Conservation (phyloP, 2,113 vertebrate genomes). For the Siniperca chuatsi region DNA sequence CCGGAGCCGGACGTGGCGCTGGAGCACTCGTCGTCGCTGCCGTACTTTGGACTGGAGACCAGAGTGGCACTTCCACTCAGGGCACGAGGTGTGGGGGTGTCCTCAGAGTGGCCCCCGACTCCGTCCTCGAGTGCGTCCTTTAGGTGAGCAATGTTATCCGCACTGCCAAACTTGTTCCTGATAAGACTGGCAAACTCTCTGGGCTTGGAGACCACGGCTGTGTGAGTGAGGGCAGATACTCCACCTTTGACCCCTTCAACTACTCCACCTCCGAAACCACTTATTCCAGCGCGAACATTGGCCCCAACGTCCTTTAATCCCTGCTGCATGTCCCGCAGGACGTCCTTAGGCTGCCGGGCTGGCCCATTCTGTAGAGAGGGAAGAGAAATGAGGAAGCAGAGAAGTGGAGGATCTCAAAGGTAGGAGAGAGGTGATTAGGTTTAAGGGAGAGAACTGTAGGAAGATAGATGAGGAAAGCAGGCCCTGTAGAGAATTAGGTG, state of each 20-base stretch:
- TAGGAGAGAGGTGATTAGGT: conserved; percentile 35
- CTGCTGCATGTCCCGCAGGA: conserved; percentile 98
- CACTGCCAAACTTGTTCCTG: conserved; percentile 98
- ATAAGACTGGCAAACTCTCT: conserved; percentile 97
- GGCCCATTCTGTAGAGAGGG: conserved; percentile 88
- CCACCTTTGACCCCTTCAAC: conserved; percentile 97
- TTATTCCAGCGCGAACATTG: conserved; percentile 97
- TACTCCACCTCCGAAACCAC: conserved; percentile 95
- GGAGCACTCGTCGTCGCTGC: conserved; percentile 96
- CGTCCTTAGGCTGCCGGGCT: conserved; percentile 95
- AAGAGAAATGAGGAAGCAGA: conserved; percentile 52
- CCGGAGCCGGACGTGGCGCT: conserved; percentile 94
- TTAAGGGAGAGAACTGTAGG: conserved; percentile 42
- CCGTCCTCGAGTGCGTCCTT: conserved; percentile 94
- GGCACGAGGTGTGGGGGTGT: conserved; percentile 86
- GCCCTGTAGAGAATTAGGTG: conserved; percentile 42
- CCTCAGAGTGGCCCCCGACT: conserved; percentile 86
- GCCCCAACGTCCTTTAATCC: conserved; percentile 96
- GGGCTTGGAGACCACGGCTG: conserved; percentile 95
- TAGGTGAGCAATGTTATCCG: conserved; percentile 96
- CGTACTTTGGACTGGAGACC: conserved; percentile 97
- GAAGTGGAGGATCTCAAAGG: conserved; percentile 51
- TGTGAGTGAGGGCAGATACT: conserved; percentile 94
- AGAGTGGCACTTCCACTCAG: conserved; percentile 96
- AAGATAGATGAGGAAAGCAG: conserved; percentile 46